Conservation (phyloP, 1,140 invertebrate genomes). For the Drosophila littoralis region DNA sequence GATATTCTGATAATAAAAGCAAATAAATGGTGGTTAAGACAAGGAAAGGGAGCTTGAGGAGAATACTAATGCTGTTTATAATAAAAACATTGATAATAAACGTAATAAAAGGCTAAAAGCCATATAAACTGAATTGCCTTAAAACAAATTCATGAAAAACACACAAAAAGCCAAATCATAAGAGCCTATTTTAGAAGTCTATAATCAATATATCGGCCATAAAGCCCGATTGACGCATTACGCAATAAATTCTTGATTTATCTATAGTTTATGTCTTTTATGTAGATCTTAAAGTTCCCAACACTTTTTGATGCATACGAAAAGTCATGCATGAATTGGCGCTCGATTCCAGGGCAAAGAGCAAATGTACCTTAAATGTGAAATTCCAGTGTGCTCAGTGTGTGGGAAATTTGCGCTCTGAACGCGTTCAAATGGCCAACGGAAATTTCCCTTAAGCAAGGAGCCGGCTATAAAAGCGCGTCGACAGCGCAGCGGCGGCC, state of each 20-base stretch:
- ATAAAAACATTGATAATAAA: too few relatives aligned
- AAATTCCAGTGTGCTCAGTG: constrained; percentile 20
- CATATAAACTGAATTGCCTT: too few relatives aligned
- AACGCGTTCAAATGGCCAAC: neutral
- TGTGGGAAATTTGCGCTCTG: constrained; percentile 15
- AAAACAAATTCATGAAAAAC: neutral
- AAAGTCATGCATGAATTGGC: neutral
- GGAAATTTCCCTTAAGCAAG: constrained; percentile 23
- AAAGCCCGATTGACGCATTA: neutral
- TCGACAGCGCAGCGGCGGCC: constrained; percentile 14
- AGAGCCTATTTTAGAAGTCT: neutral
- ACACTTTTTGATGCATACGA: neutral
- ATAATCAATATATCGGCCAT: neutral
- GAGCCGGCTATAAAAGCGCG: constrained; percentile 46
- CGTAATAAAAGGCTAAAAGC: too few relatives aligned
- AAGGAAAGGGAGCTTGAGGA: too few relatives aligned
- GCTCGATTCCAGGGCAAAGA: constrained; percentile 16
- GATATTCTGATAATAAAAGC: too few relatives aligned
- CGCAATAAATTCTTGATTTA: neutral
- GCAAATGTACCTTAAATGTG: constrained; percentile 1
- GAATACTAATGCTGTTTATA: too few relatives aligned
- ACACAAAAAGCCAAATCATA: neutral
- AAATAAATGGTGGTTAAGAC: too few relatives aligned
- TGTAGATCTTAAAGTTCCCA: neutral
- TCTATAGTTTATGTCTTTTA: neutral